phyloP scores from a whole-genome alignment of 2,888 invertebrate genomes.

The Tanaodytes sp. region DNA sequence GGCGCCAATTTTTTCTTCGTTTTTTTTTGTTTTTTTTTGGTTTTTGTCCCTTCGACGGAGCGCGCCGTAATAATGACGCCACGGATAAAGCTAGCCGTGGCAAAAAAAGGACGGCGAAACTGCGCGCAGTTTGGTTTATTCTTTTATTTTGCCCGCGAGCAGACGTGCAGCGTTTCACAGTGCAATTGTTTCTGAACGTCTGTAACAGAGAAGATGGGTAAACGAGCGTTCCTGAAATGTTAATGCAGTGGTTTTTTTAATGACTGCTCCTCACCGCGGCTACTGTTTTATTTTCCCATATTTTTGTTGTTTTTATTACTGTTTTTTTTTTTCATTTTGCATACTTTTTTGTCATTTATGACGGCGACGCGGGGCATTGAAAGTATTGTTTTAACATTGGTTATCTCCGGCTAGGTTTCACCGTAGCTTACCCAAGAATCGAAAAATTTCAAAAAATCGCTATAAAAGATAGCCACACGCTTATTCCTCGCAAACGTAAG shows the following conservation, averaged over 20 bases:
- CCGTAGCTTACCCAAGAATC: slow-evolving; percentile 34
- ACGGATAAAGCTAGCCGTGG: slow-evolving; percentile 28
- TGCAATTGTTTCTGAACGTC: slow-evolving; percentile 35
- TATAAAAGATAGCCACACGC: slow-evolving; percentile 8
- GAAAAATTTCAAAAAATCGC: slow-evolving; percentile 21
- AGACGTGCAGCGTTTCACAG: slow-evolving; percentile 14
- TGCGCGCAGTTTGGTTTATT: background rate
- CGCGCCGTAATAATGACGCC: slow-evolving; percentile 36
- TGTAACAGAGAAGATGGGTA: slow-evolving; percentile 16
- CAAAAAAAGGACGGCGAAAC: background rate
- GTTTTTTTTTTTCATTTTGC: too few relatives aligned
- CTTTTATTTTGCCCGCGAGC: background rate
- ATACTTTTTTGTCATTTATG: slow-evolving; percentile 40
- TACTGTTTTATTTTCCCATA: too few relatives aligned
- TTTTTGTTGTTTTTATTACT: too few relatives aligned
- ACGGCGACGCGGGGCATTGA: slow-evolving; percentile 23
- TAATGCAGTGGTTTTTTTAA: slow-evolving; percentile 35
- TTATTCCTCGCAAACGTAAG: slow-evolving; percentile 23
- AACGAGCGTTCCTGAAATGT: slow-evolving; percentile 34
- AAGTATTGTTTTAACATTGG: slow-evolving; percentile 10
- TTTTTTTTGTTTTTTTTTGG: background rate
- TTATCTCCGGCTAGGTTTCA: slow-evolving; percentile 42
- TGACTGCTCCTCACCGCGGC: slow-evolving; percentile 3
- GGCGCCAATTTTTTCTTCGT: slow-evolving; percentile 30
- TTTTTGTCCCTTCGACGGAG: slow-evolving; percentile 27